These are phyloP conservation scores for Taurulus bubalis DNA, from an alignment of 2,113 vertebrate genomes.

Conservation along the genomic window DNA sequence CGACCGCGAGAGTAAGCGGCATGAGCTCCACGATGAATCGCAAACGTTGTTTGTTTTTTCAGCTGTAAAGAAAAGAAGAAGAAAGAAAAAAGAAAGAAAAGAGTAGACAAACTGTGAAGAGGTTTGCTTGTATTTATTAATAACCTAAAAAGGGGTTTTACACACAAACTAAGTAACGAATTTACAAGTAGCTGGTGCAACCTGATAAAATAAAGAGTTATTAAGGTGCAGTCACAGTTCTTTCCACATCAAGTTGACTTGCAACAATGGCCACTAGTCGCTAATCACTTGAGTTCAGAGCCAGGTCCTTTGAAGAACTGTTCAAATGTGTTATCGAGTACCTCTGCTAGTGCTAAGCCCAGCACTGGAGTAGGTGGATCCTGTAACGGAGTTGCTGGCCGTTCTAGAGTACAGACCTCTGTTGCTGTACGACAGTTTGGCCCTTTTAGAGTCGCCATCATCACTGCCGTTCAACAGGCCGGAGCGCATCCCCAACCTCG, in stretches of 20 bases:
- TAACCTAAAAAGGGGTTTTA: not conserved
- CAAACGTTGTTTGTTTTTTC: slow-evolving; percentile 69
- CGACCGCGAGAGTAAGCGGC: slow-evolving; percentile 87
- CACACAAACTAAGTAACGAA: not conserved
- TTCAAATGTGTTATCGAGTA: slow-evolving; percentile 61
- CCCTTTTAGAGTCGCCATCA: slow-evolving; percentile 94
- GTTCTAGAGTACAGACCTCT: slow-evolving; percentile 85
- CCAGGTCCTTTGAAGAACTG: not conserved
- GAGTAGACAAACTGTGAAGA: not conserved
- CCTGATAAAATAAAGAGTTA: not conserved
- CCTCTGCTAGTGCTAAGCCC: slow-evolving; percentile 86
- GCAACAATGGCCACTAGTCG: not conserved
- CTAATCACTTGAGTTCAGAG: not conserved
- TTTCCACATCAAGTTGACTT: not conserved
- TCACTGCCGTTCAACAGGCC: slow-evolving; percentile 86
- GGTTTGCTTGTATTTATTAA: not conserved
- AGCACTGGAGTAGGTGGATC: slow-evolving; percentile 80
- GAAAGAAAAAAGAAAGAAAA: not conserved
- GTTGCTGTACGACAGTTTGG: slow-evolving; percentile 91
- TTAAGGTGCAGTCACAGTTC: not conserved
- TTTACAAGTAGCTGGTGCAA: not conserved
- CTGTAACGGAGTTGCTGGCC: slow-evolving; percentile 84
- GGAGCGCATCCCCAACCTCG: slow-evolving; percentile 87
- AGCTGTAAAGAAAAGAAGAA: slow-evolving; percentile 11
- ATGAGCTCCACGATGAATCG: slow-evolving; percentile 89